Percentiles rank a stretch among this genome's conserved stretches.
phyloP scores from a whole-genome alignment of 2,797 vertebrate species.

The Sebastes nivosus region DNA sequence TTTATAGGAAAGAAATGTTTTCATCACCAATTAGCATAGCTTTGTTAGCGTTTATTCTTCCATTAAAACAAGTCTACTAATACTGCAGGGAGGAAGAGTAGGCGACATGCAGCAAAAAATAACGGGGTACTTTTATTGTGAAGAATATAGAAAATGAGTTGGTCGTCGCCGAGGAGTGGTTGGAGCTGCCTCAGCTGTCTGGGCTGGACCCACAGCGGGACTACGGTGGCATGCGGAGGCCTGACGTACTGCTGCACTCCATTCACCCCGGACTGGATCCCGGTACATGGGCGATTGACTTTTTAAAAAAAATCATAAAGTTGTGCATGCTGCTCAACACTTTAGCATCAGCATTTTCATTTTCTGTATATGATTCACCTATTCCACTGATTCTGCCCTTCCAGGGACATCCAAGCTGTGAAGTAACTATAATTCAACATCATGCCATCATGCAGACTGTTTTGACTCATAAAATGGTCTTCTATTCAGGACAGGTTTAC shows the following conservation, averaged over 20 bases:
- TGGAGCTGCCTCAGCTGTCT: too few species aligned
- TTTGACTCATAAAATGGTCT: background rate
- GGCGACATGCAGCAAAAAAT: too few species aligned
- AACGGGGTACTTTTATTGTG: too few species aligned
- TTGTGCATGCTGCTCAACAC: background rate
- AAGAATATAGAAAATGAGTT: too few species aligned
- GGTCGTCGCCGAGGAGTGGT: too few species aligned
- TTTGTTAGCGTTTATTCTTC: background rate
- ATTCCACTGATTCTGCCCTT: background rate
- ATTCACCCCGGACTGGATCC: too few species aligned
- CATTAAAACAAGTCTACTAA: background rate
- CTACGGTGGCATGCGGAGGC: too few species aligned
- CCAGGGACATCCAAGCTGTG: background rate
- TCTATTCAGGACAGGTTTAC: background rate
- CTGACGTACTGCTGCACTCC: too few species aligned
- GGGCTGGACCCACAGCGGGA: too few species aligned
- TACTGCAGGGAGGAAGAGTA: too few species aligned
- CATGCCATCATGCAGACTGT: background rate
- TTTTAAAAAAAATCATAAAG: background rate
- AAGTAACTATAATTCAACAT: constrained; percentile 10
- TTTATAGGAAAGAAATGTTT: background rate
- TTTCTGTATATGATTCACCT: background rate
- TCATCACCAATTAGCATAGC: background rate
- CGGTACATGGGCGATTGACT: too few species aligned
- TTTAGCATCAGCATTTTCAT: background rate